Evolutionary conservation across 2,888 invertebrate genomes (phyloP), one percentile per base, ranked within the genome.

Genomic region (Oscheius sp.): DNA sequence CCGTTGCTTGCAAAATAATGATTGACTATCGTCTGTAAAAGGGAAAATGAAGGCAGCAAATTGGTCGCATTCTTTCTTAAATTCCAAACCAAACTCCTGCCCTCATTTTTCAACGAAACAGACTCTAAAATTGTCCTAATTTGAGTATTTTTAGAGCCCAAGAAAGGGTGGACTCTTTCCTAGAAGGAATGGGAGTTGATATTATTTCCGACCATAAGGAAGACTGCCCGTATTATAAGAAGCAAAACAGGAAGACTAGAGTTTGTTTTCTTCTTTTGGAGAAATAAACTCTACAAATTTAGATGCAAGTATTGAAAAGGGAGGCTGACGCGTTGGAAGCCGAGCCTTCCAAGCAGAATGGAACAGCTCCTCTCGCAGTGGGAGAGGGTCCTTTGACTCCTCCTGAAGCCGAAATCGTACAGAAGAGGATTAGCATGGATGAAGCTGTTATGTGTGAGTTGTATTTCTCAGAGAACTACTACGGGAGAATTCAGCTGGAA

Each of bases 191-290:
- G 58, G 80, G 78, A 33, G 69, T 79, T 6, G 79, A 81, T 48
- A 71, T 79, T 3, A 72, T 76, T 3, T 50, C 78, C 1, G 79
- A 80, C 46, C 82, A 82, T 70, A 78, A 78, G 45, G 77, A 78
- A 17, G 80, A 80, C 25, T 82, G 82, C 39, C 82, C 82, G 0
- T 80, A 81, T 50, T 70, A 76, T 27, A 68, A 66, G 27, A 64
- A 64, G 25, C 71, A 71, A 58, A 52, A 69, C 46, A 74, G 74
- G 29, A 66, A 75, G 29, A 45, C 73, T 10, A 76, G 71, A 33
- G 73, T 73, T 69, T 23, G 2, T 57, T 23, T 29, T 15, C 5
- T 39, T 23, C 25, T 58, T 34, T 37, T 17, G 5, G 5, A 50
- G 31, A 20, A 12, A 5, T 23, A 33, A 69, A 37, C n/a, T 12